Evolutionary conservation across 2,888 invertebrate genomes (phyloP), one percentile per base, ranked within the genome.

Genomic region (Morpho deidamia): DNA sequence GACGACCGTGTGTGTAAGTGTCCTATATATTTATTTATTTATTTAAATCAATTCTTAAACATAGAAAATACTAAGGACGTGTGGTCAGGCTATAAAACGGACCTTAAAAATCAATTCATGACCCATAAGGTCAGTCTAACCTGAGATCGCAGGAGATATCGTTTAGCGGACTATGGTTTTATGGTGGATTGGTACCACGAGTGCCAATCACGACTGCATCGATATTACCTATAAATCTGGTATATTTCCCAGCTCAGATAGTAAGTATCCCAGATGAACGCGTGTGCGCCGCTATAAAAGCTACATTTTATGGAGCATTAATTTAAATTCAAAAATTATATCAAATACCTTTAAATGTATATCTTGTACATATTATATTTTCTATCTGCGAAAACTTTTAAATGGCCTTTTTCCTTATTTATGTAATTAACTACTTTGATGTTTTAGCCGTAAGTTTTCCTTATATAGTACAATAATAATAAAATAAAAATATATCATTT

Each of bases 201-300:
- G 77, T 72, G 76, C 71, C 76, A 79, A 81, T 84, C 81, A 76
- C 67, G 72, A 74, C 66, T 61, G 68, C 70, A 76, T 76, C 80
- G 76, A 78, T 81, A 76, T 83, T 80, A 78, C 83, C 83, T 82
- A 86, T 87, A 87, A 85, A 86, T 86, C 77, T 74, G 76, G 71
- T 74, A 72, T 77, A 72, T 76, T 80, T 76, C 75, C 73, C 75
- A 73, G 77, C 77, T 74, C 76, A 77, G 84, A 85, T 85, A 81
- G 76, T 76, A 72, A 81, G 76, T 76, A 72, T 72, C 68, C 78
- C 76, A 73, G 68, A 69, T 69, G 66, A 67, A 63, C 68, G 69
- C 68, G 69, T 67, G 64, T 68, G 67, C 71, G 70, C 76, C 71
- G 76, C 77, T 72, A 71, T 74, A 12, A 43, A 54, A 59, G 79